These are phyloP conservation scores for Orchestia grillus DNA, from an alignment of 1,140 invertebrate genomes.

Conservation along the genomic window DNA sequence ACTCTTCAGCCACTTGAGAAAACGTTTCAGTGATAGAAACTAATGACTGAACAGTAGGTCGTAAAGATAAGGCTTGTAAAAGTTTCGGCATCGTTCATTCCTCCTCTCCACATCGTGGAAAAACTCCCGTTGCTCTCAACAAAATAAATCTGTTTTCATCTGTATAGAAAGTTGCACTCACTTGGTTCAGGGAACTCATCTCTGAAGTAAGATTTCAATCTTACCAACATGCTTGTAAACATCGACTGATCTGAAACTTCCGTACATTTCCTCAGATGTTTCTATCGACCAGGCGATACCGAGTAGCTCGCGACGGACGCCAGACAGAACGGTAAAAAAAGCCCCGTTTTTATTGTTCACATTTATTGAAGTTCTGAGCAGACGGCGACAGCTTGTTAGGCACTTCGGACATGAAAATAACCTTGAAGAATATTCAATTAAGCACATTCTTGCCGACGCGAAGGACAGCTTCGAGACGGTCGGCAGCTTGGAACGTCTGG, in stretches of 20 bases:
- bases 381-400: not conserved
- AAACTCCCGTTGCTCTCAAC: not conserved
- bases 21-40: not conserved
- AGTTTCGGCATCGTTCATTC: not conserved
- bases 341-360: not conserved
- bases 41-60: not conserved
- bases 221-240: not conserved
- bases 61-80: not conserved
- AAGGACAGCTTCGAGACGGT: not conserved
- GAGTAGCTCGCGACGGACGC: not conserved
- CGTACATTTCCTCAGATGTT: not conserved
- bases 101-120: not conserved
- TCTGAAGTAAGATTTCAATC: not conserved
- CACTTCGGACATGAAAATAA: not conserved
- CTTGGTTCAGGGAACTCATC: not conserved
- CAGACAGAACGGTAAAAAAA: not conserved
- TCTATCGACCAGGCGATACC: not conserved
- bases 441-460: not conserved
- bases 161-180: not conserved
- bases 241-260: not conserved
- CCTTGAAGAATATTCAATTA: not conserved
- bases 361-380: not conserved
- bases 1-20: not conserved
- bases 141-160: not conserved
- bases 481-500: not conserved